Conservation (phyloP, 1,140 invertebrate genomes). For the Archivesica marissinica region DNA sequence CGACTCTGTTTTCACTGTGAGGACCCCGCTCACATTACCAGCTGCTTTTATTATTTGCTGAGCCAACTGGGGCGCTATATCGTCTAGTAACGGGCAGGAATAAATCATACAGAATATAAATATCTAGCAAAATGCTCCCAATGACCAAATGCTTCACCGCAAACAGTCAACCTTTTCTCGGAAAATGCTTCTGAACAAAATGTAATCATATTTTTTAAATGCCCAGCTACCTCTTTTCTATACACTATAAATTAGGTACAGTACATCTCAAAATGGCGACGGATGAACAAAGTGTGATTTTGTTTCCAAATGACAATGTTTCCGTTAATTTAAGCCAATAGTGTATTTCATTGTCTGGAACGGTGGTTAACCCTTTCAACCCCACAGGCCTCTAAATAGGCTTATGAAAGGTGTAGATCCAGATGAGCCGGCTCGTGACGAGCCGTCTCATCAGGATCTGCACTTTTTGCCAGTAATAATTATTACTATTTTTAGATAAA, state of each 20-base stretch:
- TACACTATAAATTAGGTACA: background rate
- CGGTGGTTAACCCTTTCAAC: no score
- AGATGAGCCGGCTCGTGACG: no score
- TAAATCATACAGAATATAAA: slow-evolving; percentile 33
- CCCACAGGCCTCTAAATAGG: no score
- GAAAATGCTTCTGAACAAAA: background rate
- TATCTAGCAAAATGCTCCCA: slow-evolving; percentile 38
- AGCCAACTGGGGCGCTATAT: slow-evolving; percentile 71
- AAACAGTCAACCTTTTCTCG: slow-evolving; percentile 23
- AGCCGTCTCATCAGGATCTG: no score
- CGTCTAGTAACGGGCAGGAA: slow-evolving; percentile 68
- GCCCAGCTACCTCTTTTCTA: background rate
- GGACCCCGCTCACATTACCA: slow-evolving; percentile 72
- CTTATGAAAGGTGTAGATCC: no score
- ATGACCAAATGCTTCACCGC: slow-evolving; percentile 15
- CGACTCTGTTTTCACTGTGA: slow-evolving; percentile 78
- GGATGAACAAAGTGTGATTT: background rate
- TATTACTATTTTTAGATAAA: no score
- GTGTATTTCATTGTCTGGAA: no score
- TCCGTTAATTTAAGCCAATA: no score
- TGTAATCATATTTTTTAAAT: background rate
- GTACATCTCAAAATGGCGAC: no score
- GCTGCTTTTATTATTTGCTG: slow-evolving; percentile 72
- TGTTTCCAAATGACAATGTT: background rate
- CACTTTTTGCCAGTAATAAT: no score